phyloP scores from a whole-genome alignment of 1,140 invertebrate species.

The Pseudomyrmex sp. region DNA sequence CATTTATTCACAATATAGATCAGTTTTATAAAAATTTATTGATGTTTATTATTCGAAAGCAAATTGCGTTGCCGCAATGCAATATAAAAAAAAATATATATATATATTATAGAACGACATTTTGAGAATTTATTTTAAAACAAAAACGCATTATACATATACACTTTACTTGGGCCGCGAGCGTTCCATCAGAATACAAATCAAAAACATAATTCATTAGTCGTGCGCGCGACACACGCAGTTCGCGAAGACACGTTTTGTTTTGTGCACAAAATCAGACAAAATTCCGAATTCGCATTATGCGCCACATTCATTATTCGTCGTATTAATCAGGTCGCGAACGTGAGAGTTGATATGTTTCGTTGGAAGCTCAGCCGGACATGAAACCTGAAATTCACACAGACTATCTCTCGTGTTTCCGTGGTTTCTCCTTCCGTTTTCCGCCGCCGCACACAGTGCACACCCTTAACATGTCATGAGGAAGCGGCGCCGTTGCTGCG shows the following conservation, averaged over 20 bases:
- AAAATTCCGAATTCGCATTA: constrained; percentile 15
- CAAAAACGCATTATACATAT: constrained; percentile 8
- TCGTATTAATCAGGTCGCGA: constrained; percentile 43
- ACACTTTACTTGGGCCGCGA: not conserved
- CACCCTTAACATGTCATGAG: constrained; percentile 47
- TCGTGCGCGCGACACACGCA: not conserved
- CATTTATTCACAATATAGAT: constrained; percentile 38
- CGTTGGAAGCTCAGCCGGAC: constrained; percentile 11
- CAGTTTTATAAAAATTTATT: constrained; percentile 46
- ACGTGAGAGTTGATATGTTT: not conserved
- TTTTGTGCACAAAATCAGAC: constrained; percentile 8
- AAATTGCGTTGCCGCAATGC: constrained; percentile 38
- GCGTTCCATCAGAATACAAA: constrained; percentile 32
- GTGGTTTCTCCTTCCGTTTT: constrained; percentile 35
- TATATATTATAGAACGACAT: not conserved
- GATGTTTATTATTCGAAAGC: constrained; percentile 48
- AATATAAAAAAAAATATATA: not conserved
- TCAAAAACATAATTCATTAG: constrained; percentile 35
- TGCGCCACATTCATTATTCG: constrained; percentile 36
- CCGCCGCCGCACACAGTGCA: not conserved
- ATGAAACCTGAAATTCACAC: constrained; percentile 39
- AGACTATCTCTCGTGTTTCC: constrained; percentile 41
- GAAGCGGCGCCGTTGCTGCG: constrained; percentile 33
- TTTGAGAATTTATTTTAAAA: constrained; percentile 22
- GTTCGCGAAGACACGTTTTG: not conserved